These are phyloP conservation scores for Acanthurus lineatus DNA, from an alignment of 2,797 vertebrate genomes.

Conservation along the genomic window DNA sequence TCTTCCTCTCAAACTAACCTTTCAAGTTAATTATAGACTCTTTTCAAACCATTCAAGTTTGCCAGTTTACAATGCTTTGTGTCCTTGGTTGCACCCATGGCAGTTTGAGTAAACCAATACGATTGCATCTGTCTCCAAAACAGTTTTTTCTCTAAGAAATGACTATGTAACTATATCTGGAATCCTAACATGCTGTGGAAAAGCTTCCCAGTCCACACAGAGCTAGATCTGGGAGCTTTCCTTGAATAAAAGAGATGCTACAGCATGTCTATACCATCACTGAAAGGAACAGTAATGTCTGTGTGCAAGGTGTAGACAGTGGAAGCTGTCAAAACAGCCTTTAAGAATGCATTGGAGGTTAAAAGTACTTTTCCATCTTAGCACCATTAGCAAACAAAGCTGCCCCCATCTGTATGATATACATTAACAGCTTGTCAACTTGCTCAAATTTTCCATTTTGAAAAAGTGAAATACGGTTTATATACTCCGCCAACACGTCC, in stretches of 20 bases:
- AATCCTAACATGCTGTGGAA: slow-evolving; percentile 23
- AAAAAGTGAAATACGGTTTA: slow-evolving; percentile 9
- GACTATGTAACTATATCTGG: slow-evolving; percentile 25
- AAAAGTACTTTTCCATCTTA: slow-evolving; percentile 60
- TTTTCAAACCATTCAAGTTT: slow-evolving; percentile 2
- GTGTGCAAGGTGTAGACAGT: slow-evolving; percentile 59
- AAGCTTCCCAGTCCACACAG: slow-evolving; percentile 8
- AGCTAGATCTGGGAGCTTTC: slow-evolving; percentile 36
- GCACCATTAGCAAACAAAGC: slow-evolving; percentile 38
- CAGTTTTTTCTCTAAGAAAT: slow-evolving; percentile 33
- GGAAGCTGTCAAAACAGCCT: slow-evolving; percentile 63
- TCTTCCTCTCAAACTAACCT: background rate
- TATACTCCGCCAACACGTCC: background rate
- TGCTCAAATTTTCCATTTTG: slow-evolving; percentile 32
- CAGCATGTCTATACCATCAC: slow-evolving; percentile 36
- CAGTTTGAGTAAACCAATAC: slow-evolving; percentile 25
- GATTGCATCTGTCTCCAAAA: slow-evolving; percentile 39
- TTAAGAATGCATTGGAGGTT: slow-evolving; percentile 28
- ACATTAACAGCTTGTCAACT: slow-evolving; percentile 35
- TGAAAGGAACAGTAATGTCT: slow-evolving; percentile 57
- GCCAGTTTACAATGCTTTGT: background rate
- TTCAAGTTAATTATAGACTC: background rate
- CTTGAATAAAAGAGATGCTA: slow-evolving; percentile 21
- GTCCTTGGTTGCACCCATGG: slow-evolving; percentile 3
- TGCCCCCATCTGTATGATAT: slow-evolving; percentile 26